Evolutionary conservation across 2,797 vertebrate genomes (phyloP).

Genomic region (Taeniopygia guttata): DNA sequence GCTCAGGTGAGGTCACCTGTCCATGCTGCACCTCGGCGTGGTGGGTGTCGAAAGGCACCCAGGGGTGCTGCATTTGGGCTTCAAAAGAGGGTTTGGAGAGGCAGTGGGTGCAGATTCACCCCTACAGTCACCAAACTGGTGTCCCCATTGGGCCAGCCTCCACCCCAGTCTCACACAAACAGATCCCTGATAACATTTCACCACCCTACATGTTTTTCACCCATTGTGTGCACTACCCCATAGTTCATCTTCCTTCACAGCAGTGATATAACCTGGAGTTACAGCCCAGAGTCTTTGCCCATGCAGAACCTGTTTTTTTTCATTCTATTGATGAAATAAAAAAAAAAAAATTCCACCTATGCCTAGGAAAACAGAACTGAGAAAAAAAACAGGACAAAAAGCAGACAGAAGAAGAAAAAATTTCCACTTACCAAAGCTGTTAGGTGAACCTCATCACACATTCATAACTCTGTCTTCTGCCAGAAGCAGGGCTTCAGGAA

Average conservation of each 20-base stretch:
- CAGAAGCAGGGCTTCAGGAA: background rate
- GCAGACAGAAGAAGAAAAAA: background rate
- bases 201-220: background rate
- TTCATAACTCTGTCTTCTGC: background rate
- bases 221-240: rapidly evolving
- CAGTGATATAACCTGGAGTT: rapidly evolving
- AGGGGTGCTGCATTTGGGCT: background rate
- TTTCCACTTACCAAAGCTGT: background rate
- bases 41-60: background rate
- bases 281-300: background rate
- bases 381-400: background rate
- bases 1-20: background rate
- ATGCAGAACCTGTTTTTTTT: background rate
- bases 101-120: background rate
- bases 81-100: background rate
- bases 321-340: background rate
- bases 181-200: background rate
- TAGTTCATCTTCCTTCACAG: background rate
- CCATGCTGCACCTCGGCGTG: rapidly evolving
- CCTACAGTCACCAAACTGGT: background rate
- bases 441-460: background rate
- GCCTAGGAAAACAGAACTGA: background rate
- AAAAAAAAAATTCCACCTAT: background rate
- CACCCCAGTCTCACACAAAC: background rate
- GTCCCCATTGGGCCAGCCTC: background rate